Conservation (phyloP, 1,140 invertebrate genomes). For the Cecropterus lyciades region DNA sequence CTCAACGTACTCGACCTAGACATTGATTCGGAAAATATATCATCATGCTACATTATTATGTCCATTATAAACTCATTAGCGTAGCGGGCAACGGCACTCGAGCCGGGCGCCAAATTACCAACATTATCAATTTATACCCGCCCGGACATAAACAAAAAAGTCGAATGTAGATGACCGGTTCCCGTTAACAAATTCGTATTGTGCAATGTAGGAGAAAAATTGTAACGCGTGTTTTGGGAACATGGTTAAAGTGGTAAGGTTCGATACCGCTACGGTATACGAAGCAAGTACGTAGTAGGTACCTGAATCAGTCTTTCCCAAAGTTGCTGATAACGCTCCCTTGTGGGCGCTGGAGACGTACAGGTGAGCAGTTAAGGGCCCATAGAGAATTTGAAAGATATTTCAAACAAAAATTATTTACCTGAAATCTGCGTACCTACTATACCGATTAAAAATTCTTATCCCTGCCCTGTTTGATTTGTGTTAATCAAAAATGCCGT, state of each 20-base stretch:
- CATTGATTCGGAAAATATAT: slow-evolving; percentile 80
- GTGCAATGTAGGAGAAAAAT: slow-evolving; percentile 82
- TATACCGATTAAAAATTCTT: too few relatives aligned
- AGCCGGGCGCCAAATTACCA: slow-evolving; percentile 78
- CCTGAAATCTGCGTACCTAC: too few relatives aligned
- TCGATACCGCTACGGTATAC: slow-evolving; percentile 67
- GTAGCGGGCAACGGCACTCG: slow-evolving; percentile 79
- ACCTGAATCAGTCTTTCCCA: too few relatives aligned
- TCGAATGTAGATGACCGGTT: slow-evolving; percentile 76
- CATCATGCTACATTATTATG: slow-evolving; percentile 75
- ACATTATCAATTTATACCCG: slow-evolving; percentile 81
- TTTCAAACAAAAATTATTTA: too few relatives aligned
- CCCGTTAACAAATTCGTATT: slow-evolving; percentile 83
- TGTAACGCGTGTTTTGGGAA: slow-evolving; percentile 71
- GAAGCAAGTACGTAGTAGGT: slow-evolving; percentile 47
- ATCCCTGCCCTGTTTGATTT: too few relatives aligned
- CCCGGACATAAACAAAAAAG: slow-evolving; percentile 80
- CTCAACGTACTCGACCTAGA: slow-evolving; percentile 67
- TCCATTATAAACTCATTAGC: slow-evolving; percentile 83
- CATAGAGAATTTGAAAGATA: too few relatives aligned
- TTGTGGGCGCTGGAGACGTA: too few relatives aligned
- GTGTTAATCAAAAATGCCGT: too few relatives aligned
- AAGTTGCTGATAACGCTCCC: too few relatives aligned
- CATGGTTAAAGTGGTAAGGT: slow-evolving; percentile 62
- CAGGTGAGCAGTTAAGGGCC: too few relatives aligned